Evolutionary conservation across 2,797 vertebrate species (phyloP), one percentile per base, ranked within the genome.

Genomic region (Dryobates pubescens): DNA sequence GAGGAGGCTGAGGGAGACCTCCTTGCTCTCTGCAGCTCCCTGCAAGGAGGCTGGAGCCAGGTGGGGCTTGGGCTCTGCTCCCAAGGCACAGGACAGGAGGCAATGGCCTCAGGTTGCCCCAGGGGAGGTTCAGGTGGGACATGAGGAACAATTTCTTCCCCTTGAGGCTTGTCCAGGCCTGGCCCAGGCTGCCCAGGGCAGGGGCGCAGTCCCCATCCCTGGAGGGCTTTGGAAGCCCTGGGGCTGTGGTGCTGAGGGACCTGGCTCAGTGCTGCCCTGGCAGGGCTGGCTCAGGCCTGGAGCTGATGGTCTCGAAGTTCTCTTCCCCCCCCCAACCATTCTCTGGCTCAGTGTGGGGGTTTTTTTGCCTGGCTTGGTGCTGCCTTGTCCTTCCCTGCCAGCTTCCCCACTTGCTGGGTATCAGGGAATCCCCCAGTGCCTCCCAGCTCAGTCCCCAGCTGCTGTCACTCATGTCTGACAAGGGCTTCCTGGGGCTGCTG

Each of bases 401-500:
- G 64, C 10, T 95, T 88, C 95, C 88, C 91, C 74, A 27, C 78
- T 57, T 81, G 13, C 53, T 59, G 58, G 67, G 43, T 86, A 78
- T 89, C 58, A 53, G 47, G 54, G 59, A 93, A 77, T 84, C 90
- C 92, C 68, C 11, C 5, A 47, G 72, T 58, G 86, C 82, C 61
- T 76, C 76, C 19, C 6, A 9, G 9, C 78, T 86, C 9, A 2
- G 47, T 81, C 84, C 61, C 62, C 45, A 90, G 56, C 81, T 69
- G 75, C 89, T 94, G 95, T 81, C 63, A 72, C 63, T 90, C 91
- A 68, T 92, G 76, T 94, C 75, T 77, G 69, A 96, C 85, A 89
- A 85, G 71, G 80, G 95, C 89, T 85, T 82, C 64, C 26, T 24
- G 47, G 85, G 73, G 75, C 71, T 87, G 92, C 59, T 88, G 20